A percentile compares a stretch with the other conserved stretches of the same genome.
Evolutionary conservation across 1,140 invertebrate genomes (phyloP).

Genomic region (Nasonia vitripennis): DNA sequence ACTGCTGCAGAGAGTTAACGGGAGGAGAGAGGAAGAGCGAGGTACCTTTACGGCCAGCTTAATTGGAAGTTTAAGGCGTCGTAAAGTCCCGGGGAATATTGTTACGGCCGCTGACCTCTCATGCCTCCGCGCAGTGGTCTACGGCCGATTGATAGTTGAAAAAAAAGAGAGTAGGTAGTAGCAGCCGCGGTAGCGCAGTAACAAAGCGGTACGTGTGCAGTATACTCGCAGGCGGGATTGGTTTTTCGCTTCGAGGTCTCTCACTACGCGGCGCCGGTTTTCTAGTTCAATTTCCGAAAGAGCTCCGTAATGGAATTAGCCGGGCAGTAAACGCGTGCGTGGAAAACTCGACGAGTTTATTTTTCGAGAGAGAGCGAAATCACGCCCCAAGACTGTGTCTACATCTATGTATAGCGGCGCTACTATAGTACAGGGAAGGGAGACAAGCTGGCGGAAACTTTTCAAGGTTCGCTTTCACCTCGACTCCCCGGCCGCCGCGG

Average conservation of each 20-base stretch:
- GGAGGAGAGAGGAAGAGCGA: conserved; percentile 26
- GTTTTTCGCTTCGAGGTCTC: background rate
- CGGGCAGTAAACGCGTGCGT: conserved; percentile 12
- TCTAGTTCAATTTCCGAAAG: conserved; percentile 41
- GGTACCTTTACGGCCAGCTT: conserved; percentile 61
- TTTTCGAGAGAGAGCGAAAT: conserved; percentile 24
- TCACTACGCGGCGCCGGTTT: background rate
- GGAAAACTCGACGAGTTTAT: conserved; percentile 22
- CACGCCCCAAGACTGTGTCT: conserved; percentile 7
- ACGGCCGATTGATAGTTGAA: conserved; percentile 21
- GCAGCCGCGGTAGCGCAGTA: background rate
- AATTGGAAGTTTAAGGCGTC: conserved; percentile 67
- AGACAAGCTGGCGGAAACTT: conserved; percentile 19
- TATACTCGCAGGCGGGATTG: background rate
- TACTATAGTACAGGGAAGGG: background rate
- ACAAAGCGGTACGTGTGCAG: conserved; percentile 6
- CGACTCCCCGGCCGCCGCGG: background rate
- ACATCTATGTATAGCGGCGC: background rate
- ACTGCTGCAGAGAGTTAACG: conserved; percentile 56
- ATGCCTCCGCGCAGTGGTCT: background rate
- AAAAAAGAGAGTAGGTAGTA: background rate
- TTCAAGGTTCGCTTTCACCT: conserved; percentile 15
- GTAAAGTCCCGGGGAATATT: conserved; percentile 57
- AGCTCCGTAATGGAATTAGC: conserved; percentile 42
- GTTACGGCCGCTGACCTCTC: conserved; percentile 27